These are phyloP conservation scores for Scomber japonicus DNA, from an alignment of 2,113 vertebrate species.

Conservation along the genomic window DNA sequence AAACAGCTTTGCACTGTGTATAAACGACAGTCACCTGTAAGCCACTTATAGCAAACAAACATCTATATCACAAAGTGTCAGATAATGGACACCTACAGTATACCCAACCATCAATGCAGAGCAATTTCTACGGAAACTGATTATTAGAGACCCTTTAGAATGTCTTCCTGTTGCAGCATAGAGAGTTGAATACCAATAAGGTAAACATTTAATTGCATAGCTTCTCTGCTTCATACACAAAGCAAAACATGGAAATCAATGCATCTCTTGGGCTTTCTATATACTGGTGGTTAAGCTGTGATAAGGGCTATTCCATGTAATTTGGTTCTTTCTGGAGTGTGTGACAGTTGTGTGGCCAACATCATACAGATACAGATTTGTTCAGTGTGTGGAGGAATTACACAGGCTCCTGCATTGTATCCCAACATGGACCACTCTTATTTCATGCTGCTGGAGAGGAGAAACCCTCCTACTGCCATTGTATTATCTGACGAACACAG, in stretches of 20 bases:
- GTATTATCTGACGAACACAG: slow-evolving; percentile 71
- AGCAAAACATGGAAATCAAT: slow-evolving; percentile 12
- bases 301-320: slow-evolving; percentile 43
- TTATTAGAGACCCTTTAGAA: slow-evolving; percentile 6
- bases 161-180: background rate
- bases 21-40: slow-evolving; percentile 51
- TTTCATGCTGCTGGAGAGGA: slow-evolving; percentile 60
- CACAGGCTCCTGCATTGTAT: slow-evolving; percentile 28
- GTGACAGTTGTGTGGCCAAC: slow-evolving; percentile 30
- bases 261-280: slow-evolving; percentile 23
- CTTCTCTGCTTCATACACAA: background rate
- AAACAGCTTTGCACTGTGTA: slow-evolving; percentile 49
- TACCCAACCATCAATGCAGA: slow-evolving; percentile 50
- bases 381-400: slow-evolving; percentile 56
- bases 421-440: slow-evolving; percentile 52
- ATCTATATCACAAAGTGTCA: slow-evolving; percentile 48
- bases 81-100: slow-evolving; percentile 41
- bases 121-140: slow-evolving; percentile 49
- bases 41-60: slow-evolving; percentile 31
- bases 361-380: slow-evolving; percentile 36
- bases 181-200: slow-evolving; percentile 40
- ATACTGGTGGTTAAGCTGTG: slow-evolving; percentile 7
- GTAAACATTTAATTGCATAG: slow-evolving; percentile 25
- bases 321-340: slow-evolving; percentile 31
- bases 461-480: slow-evolving; percentile 29